Conservation (phyloP, 2,888 invertebrate species). For the Ashinkailepas kermadecensis region DNA sequence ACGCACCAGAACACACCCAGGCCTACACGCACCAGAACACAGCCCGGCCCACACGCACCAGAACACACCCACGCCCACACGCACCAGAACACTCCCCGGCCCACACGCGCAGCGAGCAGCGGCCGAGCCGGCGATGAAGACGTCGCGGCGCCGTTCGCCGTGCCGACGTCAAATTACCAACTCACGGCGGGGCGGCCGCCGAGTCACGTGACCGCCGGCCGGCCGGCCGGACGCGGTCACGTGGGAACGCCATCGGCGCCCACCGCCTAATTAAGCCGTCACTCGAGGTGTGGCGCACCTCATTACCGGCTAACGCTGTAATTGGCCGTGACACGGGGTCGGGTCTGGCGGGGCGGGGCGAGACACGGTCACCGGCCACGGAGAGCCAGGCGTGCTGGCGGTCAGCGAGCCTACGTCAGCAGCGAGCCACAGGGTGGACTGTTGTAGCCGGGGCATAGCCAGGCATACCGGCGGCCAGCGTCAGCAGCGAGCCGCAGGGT, state of each 20-base stretch:
- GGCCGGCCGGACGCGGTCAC: neutral
- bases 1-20: too few relatives aligned
- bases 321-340: constrained; percentile 8
- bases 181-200: neutral
- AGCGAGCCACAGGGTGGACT: too few relatives aligned
- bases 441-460: too few relatives aligned
- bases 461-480: too few relatives aligned
- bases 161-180: neutral
- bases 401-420: too few relatives aligned
- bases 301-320: neutral
- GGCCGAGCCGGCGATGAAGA: neutral
- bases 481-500: too few relatives aligned
- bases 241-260: neutral
- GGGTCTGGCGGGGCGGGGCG: neutral
- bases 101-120: neutral
- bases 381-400: too few relatives aligned
- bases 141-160: neutral
- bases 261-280: neutral
- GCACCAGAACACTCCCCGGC: too few relatives aligned
- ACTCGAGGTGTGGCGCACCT: neutral
- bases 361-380: too few relatives aligned
- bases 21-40: too few relatives aligned
- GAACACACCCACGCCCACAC: too few relatives aligned
- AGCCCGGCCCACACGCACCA: too few relatives aligned
- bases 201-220: neutral